Base-by-base conservation (phyloP, 2,113 vertebrate genomes). In the Tricholaema leucomelas region DNA sequence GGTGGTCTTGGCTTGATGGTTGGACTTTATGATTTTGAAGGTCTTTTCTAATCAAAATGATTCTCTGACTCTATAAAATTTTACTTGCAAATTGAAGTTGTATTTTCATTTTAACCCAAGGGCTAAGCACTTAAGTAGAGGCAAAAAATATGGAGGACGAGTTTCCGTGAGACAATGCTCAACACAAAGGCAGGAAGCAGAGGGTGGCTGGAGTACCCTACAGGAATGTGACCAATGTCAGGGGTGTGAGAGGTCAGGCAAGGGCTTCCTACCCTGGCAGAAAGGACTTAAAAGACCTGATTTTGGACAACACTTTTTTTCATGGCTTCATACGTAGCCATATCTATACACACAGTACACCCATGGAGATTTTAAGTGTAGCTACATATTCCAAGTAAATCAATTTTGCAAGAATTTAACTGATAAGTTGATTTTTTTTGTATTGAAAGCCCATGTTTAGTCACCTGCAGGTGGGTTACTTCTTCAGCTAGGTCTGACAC, bases 401-500 rank as follows among this genome's bases (percentile, higher is more conserved):
- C 1, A 4, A 8, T 63, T 81, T 79, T 59, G 13, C 25, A 80
- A 73, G 65, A 65, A 25, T 12, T 36, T 20, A 36, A 48, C 15
- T 13, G 73, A 6, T 12, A 46, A 6, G 15, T 36, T 63, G 40
- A 79, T 66, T 87, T 90, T n/a, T n/a, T 88, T 54, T 63, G 50
- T 79, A 38, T 60, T 77, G 1, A 3, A 73, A 95, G 44, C 4
- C 5, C 17, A 24, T 7, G 1, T 76, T 70, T 63, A 27, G 15
- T 80, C 78, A 95, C 63, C 86, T 94, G 77, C 33, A 70, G 10
- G 31, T 31, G 78, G 33, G 8, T 46, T 73, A 56, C 81, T 90
- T 85, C 66, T 88, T 93, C 84, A 87, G 78, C 46, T 18, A 63
- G 33, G 74, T 60, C 65, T 89, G 81, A 79, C 80, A 88, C 52